Conservation (phyloP, 2,888 invertebrate species). For the Brachynemurus nebulosus region DNA sequence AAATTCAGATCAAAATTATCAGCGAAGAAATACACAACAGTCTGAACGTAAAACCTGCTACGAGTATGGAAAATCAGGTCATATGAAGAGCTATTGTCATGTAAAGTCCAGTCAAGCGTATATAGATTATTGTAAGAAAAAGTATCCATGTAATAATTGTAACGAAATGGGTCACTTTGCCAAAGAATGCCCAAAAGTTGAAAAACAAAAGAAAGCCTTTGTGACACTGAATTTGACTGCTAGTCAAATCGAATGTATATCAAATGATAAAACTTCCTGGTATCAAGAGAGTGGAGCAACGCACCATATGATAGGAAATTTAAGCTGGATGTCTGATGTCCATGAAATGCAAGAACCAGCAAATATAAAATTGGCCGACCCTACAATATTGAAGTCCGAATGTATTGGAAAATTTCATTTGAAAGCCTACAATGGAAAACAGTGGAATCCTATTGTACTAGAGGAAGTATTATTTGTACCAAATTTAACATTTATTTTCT, state of each 20-base stretch:
- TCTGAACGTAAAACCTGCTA: conserved; percentile 11
- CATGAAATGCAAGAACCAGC: too few species aligned
- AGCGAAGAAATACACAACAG: not conserved
- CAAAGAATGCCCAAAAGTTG: conserved; percentile 17
- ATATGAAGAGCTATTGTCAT: conserved; percentile 17
- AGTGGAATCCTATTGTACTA: conserved; percentile 6
- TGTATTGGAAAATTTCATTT: conserved; percentile 8
- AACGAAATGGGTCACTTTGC: conserved; percentile 20
- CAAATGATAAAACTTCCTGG: conserved; percentile 9
- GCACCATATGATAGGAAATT: conserved; percentile 21
- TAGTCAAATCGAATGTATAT: not conserved
- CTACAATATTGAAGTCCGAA: conserved; percentile 7
- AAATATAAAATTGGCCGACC: conserved; percentile 9
- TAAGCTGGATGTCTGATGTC: conserved; percentile 18
- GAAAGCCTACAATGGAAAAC: conserved; percentile 7
- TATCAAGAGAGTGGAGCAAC: conserved; percentile 22
- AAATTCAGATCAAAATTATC: not conserved
- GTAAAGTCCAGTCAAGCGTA: conserved; percentile 18
- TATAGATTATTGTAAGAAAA: conserved; percentile 20
- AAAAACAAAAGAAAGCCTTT: conserved; percentile 9
- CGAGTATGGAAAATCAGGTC: conserved; percentile 17
- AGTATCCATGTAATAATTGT: conserved; percentile 20
- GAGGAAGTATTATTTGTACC: conserved; percentile 9
- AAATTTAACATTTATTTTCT: conserved; percentile 11
- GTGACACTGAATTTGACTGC: not conserved